Base-by-base conservation (phyloP, 2,113 vertebrate genomes). In the Campylorhamphus procurvoides region DNA sequence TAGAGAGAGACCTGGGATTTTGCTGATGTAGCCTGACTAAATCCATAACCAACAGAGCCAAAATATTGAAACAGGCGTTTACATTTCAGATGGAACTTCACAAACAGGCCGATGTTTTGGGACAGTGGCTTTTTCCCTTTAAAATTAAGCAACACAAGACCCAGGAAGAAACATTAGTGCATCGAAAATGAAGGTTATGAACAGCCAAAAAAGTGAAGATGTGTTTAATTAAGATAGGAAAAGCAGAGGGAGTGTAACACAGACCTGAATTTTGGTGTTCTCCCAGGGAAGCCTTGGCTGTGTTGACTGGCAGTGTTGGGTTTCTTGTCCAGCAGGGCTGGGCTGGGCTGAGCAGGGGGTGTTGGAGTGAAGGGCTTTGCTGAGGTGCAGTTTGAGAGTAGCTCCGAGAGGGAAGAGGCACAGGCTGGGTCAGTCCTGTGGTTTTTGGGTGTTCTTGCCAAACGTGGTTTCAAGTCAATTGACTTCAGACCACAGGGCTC, bases 191-290 rank as follows among this genome's bases (percentile, higher is more conserved):
- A 78, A 72, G 44, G 37, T 44, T 84, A 1, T 17, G 35, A 84
- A 77, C 13, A 81, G 33, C 35, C 64, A 55, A 47, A 89, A 79
- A 46, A 87, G 33, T 8, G 20, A 71, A 86, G 59, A 63, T 44
- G 20, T 66, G 25, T 64, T 94, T 86, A 67, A 75, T 92, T 63
- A 81, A 86, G 49, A 40, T 60, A 93, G 77, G 59, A 90, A 69
- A 53, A 78, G 66, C 23, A 69, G 37, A 55, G 52, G 31, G 53
- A 44, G 77, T 83, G 7, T 40, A 37, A 39, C 40, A 76, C 53
- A 39, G 89, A 47, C 55, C 82, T 58, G 17, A 18, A 28, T 72
- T 94, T 82, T 90, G 81, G 66, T 55, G 49, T 83, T 83, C 29
- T 75, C 18, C 9, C 7, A 58, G 76, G 53, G 58, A 56, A 78